A percentile compares a stretch with the other conserved stretches of the same genome.
Evolutionary conservation across 2,888 invertebrate genomes (phyloP).

Genomic region (Polydrusus cervinus): DNA sequence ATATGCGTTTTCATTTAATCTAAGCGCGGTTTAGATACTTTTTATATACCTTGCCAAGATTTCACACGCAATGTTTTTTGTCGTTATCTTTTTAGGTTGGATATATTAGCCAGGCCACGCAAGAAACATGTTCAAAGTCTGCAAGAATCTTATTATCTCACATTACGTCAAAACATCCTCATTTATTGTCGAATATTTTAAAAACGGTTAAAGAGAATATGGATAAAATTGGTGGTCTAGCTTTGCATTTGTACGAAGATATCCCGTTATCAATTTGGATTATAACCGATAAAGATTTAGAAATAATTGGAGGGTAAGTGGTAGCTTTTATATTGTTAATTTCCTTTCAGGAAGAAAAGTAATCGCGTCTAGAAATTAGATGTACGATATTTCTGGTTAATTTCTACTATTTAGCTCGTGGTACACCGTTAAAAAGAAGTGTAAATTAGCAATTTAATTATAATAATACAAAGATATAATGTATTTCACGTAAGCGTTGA

Average conservation of each 20-base stretch:
- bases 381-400: too few species aligned
- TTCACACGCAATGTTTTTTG: too few species aligned
- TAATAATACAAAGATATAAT: too few species aligned
- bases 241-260: conserved; percentile 82
- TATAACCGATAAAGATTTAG: conserved; percentile 78
- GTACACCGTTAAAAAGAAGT: too few species aligned
- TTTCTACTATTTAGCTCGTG: too few species aligned
- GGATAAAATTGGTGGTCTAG: conserved; percentile 72
- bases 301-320: conserved; percentile 72
- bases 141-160: conserved; percentile 82
- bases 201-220: conserved; percentile 76
- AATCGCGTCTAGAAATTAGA: too few species aligned
- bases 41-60: too few species aligned
- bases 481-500: too few species aligned
- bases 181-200: conserved; percentile 80
- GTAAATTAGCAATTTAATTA: too few species aligned
- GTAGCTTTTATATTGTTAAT: not conserved
- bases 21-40: too few species aligned
- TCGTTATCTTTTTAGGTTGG: conserved; percentile 78
- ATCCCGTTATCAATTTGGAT: conserved; percentile 82
- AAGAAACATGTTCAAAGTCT: conserved; percentile 83
- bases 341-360: too few species aligned
- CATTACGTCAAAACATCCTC: conserved; percentile 80
- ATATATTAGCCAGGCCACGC: conserved; percentile 80
- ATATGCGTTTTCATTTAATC: too few species aligned